Base-by-base conservation (phyloP, 1,140 invertebrate genomes). In the Pogonomyrmex barbatus region DNA sequence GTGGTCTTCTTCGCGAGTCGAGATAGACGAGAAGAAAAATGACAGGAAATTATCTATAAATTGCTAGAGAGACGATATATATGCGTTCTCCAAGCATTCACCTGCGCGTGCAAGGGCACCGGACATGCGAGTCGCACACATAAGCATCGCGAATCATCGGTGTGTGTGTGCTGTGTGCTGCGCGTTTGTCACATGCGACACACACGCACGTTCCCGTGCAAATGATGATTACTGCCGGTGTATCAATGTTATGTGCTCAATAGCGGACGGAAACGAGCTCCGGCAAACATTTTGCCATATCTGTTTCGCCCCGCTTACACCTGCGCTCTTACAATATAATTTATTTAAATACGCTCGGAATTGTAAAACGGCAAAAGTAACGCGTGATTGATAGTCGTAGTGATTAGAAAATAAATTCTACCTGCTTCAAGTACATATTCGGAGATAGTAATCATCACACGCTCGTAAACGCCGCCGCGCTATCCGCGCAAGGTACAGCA, bases 41-140 rank as follows among this genome's bases (percentile, higher is more conserved):
- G 30, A 14, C 47, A 39, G 17, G 12, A 73, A 82, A 36, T 82
- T 82, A 58, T 82, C 56, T 45, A 60, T 73, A 47, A 50, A 83
- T 83, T 83, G 56, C n/a, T n/a, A 50, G n/a, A 68, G 68, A 39
- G 12, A 60, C 39, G 36, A 60, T 30, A 75, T 9, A 83, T 24
- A 33, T 54, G 42, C 50, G 54, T 58, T 58, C 9, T 45, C 39
- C 24, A 79, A 81, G 76, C 52, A 47, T 65, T 68, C 62, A 68
- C 54, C 63, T 65, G 71, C 47, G 70, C n/a, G 52, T 81, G 79
- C 79, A 90, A 90, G 88, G 88, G 86, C 88, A 90, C 88, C 88
- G 88, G 88, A 89, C 85, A 87, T 60, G 71, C 45, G 33, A 12
- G 39, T 63, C 47, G 75, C 63, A 68, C 76, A 75, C 68, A 75